These are phyloP conservation scores for Drosophila conformis DNA, from an alignment of 2,888 invertebrate genomes.

Conservation along the genomic window DNA sequence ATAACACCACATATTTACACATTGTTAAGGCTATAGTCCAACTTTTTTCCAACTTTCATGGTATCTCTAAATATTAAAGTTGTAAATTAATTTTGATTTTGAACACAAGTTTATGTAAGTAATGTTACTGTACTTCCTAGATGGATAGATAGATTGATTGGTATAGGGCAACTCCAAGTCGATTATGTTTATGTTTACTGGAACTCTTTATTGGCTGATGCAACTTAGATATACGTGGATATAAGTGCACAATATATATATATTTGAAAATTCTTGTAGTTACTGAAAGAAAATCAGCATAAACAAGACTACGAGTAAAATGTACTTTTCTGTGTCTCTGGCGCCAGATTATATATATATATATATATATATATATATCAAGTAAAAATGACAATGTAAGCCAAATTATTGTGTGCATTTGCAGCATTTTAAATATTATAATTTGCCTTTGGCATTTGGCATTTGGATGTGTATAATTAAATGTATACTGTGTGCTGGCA, in stretches of 20 bases:
- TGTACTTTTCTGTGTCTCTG: not conserved
- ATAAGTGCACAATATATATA: not conserved
- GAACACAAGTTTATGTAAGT: not conserved
- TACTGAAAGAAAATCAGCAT: not conserved
- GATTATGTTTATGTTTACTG: not conserved
- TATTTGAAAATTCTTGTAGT: no score
- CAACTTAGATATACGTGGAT: not conserved
- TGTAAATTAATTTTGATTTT: not conserved
- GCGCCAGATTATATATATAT: not conserved
- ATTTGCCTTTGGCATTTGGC: not conserved
- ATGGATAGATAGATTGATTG: not conserved
- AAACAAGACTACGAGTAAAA: not conserved
- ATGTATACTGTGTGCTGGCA: not conserved
- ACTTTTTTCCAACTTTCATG: not conserved
- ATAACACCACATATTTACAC: not conserved
- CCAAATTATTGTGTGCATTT: not conserved
- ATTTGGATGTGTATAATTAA: not conserved
- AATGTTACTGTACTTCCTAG: not conserved
- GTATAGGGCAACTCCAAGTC: not conserved
- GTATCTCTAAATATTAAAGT: not conserved
- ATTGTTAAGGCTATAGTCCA: not conserved
- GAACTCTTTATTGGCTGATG: not conserved
- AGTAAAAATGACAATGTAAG: not conserved
- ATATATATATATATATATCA: not conserved
- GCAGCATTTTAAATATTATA: not conserved